Evolutionary conservation across 2,797 vertebrate genomes (phyloP).

Genomic region (Sebastolobus alascanus): DNA sequence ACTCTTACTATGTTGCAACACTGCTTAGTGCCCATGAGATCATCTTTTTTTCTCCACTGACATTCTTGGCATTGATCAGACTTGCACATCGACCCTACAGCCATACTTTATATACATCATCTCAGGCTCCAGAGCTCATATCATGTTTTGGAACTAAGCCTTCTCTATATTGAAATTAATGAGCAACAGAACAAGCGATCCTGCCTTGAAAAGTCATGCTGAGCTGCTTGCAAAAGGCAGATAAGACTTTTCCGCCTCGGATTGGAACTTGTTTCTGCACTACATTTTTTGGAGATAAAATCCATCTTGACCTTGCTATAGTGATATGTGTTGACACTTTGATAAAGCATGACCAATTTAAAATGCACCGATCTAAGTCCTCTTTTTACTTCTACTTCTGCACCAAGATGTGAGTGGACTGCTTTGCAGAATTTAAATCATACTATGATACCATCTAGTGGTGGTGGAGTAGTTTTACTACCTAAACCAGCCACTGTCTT

Average conservation of each 20-base stretch:
- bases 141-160: neutral
- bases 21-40: neutral
- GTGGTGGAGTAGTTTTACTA: constrained; percentile 9
- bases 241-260: too few species aligned
- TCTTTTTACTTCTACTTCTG: neutral
- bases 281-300: neutral
- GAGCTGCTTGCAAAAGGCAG: neutral
- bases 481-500: neutral
- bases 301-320: neutral
- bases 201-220: neutral
- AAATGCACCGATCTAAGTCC: neutral
- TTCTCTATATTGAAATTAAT: neutral
- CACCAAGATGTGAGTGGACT: neutral
- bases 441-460: constrained; percentile 62
- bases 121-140: neutral
- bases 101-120: constrained; percentile 5
- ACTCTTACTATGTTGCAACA: neutral
- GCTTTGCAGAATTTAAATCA: neutral
- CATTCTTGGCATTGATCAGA: constrained; percentile 17
- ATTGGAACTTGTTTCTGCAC: neutral
- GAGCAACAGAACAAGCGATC: neutral
- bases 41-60: neutral
- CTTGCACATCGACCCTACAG: neutral
- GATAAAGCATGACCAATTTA: neutral
- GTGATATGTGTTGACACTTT: neutral